Base-by-base conservation (phyloP, 2,888 invertebrate species). In the Callinectes sapidus region DNA sequence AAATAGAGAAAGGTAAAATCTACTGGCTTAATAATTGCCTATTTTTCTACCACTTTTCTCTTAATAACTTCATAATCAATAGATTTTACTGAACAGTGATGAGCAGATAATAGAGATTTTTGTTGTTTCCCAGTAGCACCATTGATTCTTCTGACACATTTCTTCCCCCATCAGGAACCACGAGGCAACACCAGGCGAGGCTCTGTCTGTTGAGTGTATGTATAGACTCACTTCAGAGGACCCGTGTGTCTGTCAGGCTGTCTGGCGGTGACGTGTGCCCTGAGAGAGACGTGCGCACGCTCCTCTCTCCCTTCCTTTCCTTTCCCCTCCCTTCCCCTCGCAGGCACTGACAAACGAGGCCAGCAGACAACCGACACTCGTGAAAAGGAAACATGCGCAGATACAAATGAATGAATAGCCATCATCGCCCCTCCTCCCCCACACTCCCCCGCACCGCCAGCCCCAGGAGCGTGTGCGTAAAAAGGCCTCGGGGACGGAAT, bases 391-490 rank as follows among this genome's bases (percentile, higher is more conserved):
- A 81, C 81, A 81, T 81, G 32, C 81, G 35, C 16, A n/a, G 81
- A 81, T 81, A 81, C 35, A 81, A 35, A 81, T 81, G 81, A 81
- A 81, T 81, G 81, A 81, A 81, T 35, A 32, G 81, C 81, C 81
- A n/a, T 81, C 32, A 32, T 35, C 35, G 16, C 81, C 35, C 81
- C 35, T 81, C 81, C 81, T 81, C 71, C 71, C 71, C 71, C n/a
- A n/a, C 71, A 71, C 71, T 8, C 71, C n/a, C 71, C 71, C 71
- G 28, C 28, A 71, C 71, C 28, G 10, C 71, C 28, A 28, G 71
- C 0, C 48, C 86, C 61, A 90, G 28, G 61, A 90, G 86, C 85
- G 85, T 90, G 90, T 87, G 86, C 35, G 86, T 90, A 90, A 90
- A 90, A 66, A 54, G 28, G 81, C 90, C 85, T 54, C 28, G 23